Base-by-base conservation (phyloP, 2,888 invertebrate species). In the Molorchus minor region DNA sequence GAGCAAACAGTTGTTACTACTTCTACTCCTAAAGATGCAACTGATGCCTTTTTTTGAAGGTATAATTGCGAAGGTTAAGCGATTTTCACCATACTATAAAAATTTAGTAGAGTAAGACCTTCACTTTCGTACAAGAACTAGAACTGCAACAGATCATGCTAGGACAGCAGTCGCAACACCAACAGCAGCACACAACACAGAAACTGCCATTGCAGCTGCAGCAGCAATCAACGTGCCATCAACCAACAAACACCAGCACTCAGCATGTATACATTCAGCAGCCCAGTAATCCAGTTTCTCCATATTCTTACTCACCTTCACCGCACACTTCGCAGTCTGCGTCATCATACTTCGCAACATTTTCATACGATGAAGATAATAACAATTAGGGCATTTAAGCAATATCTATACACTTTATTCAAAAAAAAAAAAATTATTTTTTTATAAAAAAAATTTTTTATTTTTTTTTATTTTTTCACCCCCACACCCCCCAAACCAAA, bases 1-100 rank as follows among this genome's bases (percentile, higher is more conserved):
- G 33, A 47, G 33, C 47, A 16, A 47, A 30, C 17, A 30, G 33
- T 35, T 35, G 33, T 35, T 35, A 16, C 49, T 35, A 19, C 19
- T 49, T 36, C 49, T 49, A 35, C 49, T 35, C 19, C 49, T 20
- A 49, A 49, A 49, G 35, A 35, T 36, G 35, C 49, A 49, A 49
- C 49, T 35, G 49, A 49, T 49, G 17, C 36, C 2, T n/a, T 49
- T 49, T 49, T 49, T n/a, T 49, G 35, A 49, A 49, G 36, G n/a
- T 47, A 49, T 49, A 35, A 21, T 21, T 49, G 49, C 17, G 36
- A 49, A 49, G 20, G 16, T 49, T 36, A 21, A 49, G 36, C 49
- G 35, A 36, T 49, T 49, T 21, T 35, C 49, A 21, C 35, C 49
- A 33, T 49, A 49, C 20, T 49, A 36, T 35, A 16, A 21, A 49